Conservation (phyloP, 35 echinoderm and acorn worm species). For the Lytechinus pictus region DNA sequence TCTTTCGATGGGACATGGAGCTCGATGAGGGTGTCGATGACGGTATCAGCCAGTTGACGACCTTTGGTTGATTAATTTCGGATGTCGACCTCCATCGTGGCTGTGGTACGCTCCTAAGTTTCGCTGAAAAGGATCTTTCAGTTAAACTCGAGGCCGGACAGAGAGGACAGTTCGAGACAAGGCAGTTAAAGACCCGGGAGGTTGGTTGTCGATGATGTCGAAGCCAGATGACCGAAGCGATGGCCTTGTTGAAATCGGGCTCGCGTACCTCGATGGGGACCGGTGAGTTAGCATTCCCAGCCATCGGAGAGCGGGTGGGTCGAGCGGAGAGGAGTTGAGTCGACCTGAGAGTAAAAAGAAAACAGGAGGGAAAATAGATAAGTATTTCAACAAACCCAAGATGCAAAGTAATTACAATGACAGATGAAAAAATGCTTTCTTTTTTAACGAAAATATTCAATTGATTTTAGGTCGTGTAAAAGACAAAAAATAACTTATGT, state of each 20-base stretch:
- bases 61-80: neutral
- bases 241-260: constrained; percentile 29
- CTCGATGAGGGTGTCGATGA: neutral
- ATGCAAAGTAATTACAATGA: too few species aligned
- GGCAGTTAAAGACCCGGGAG: neutral
- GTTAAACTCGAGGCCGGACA: neutral
- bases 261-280: neutral
- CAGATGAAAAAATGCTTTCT: too few species aligned
- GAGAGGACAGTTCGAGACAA: constrained; percentile 14
- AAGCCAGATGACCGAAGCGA: constrained; percentile 22
- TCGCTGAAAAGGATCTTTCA: neutral
- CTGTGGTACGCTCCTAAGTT: neutral
- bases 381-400: too few species aligned
- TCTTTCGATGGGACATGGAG: neutral
- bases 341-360: neutral
- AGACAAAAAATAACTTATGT: too few species aligned
- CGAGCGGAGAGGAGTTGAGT: neutral
- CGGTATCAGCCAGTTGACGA: neutral
- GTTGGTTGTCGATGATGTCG: neutral
- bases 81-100: neutral
- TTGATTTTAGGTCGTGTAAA: too few species aligned
- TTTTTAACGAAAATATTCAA: too few species aligned
- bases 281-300: neutral
- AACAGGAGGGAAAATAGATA: neutral
- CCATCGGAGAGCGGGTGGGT: neutral